Conservation (phyloP, 2,113 vertebrate species). For the Ursus arctos region DNA sequence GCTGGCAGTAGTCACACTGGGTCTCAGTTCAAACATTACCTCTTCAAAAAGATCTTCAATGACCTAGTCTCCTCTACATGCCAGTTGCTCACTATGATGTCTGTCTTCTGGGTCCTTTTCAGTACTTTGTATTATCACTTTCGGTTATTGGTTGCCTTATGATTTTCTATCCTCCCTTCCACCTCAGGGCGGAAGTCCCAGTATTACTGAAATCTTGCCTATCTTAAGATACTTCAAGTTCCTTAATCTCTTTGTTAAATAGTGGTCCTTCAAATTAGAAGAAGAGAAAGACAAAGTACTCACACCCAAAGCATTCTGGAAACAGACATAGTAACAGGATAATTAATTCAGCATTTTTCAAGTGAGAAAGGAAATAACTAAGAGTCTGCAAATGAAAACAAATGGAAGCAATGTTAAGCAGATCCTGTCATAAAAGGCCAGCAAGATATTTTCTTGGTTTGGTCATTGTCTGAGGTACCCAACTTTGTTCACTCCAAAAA, state of each 20-base stretch:
- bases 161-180: background rate
- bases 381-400: background rate
- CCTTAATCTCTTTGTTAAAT: constrained; percentile 1
- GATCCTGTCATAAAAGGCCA: background rate
- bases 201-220: background rate
- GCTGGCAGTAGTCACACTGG: background rate
- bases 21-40: background rate
- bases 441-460: background rate
- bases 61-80: background rate
- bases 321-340: background rate
- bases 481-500: background rate
- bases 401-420: background rate
- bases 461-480: background rate
- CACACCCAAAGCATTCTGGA: background rate
- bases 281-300: background rate
- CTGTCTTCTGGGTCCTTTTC: background rate
- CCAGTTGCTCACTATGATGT: background rate
- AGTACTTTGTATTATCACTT: background rate
- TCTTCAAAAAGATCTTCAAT: background rate
- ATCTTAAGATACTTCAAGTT: background rate
- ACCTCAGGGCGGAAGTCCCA: background rate
- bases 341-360: background rate
- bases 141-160: background rate
- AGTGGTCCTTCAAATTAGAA: background rate
- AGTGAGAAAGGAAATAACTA: background rate